phyloP scores from a whole-genome alignment of 2,113 vertebrate genomes.

The Candoia aspera region DNA sequence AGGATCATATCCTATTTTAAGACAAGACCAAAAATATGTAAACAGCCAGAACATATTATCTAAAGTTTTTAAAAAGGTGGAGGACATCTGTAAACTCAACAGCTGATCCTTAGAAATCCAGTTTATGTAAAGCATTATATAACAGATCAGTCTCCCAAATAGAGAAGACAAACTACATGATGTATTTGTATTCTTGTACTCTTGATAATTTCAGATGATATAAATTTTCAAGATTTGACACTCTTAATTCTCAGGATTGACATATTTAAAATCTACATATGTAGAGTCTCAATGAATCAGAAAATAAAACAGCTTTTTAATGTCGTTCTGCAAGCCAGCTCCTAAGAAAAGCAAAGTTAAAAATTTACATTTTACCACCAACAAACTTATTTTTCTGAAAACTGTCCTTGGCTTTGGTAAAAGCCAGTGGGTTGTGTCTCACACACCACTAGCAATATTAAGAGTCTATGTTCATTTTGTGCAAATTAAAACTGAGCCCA shows the following conservation, averaged over 20 bases:
- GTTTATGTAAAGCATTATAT: too few relatives aligned
- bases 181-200: background rate
- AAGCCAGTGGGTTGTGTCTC: background rate
- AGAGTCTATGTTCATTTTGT: background rate
- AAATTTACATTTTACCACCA: background rate
- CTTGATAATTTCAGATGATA: constrained; percentile 4
- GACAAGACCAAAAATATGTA: background rate
- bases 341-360: background rate
- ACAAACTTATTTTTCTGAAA: background rate
- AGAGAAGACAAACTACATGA: constrained; percentile 7
- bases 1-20: background rate
- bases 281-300: background rate
- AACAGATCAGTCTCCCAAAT: background rate
- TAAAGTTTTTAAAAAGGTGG: background rate
- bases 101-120: background rate
- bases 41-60: background rate
- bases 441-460: background rate
- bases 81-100: constrained; percentile 21
- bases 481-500: background rate
- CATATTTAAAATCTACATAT: background rate
- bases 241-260: background rate
- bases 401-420: background rate
- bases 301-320: background rate
- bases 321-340: background rate
- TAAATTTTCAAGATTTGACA: background rate